Percentiles rank a stretch among this genome's conserved stretches.
Conservation (phyloP, 2,888 invertebrate genomes). For the Cristatella mucedo region DNA sequence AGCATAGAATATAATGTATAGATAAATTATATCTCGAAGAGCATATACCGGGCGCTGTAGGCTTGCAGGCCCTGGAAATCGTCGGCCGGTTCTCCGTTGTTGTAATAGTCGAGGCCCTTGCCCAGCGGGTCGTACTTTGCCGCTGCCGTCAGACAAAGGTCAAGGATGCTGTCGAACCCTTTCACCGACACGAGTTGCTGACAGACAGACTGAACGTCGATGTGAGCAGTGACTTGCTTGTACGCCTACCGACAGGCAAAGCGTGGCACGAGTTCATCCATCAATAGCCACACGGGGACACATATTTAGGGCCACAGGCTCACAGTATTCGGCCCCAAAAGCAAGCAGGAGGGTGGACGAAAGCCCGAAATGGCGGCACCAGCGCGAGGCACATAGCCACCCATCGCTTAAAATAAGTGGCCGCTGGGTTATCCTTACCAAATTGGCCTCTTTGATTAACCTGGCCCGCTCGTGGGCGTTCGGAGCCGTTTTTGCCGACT, state of each 20-base stretch:
- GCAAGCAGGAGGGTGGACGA: no score
- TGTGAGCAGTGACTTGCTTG: slow-evolving; percentile 69
- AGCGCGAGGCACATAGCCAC: no score
- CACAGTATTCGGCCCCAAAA: no score
- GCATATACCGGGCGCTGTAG: slow-evolving; percentile 40
- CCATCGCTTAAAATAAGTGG: no score
- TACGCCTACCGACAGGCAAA: slow-evolving; percentile 44
- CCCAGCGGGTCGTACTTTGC: slow-evolving; percentile 69
- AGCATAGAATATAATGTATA: neutral
- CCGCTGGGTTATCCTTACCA: slow-evolving; percentile 26
- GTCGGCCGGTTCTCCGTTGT: slow-evolving; percentile 61
- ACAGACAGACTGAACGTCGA: slow-evolving; percentile 68
- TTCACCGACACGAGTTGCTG: slow-evolving; percentile 58
- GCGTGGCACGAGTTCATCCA: neutral
- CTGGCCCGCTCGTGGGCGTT: slow-evolving; percentile 59
- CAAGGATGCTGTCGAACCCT: slow-evolving; percentile 73
- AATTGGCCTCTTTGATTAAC: slow-evolving; percentile 57
- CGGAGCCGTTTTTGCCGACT: slow-evolving; percentile 53
- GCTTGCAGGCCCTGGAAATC: slow-evolving; percentile 66
- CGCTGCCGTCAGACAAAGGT: slow-evolving; percentile 68
- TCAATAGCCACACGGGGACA: no score
- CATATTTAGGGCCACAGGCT: no score
- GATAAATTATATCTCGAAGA: neutral
- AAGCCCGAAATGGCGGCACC: no score
- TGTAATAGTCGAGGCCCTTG: slow-evolving; percentile 69